Evolutionary conservation across 2,797 vertebrate species (phyloP), one percentile per base, ranked within the genome.

Genomic region (Anniella stebbinsi): DNA sequence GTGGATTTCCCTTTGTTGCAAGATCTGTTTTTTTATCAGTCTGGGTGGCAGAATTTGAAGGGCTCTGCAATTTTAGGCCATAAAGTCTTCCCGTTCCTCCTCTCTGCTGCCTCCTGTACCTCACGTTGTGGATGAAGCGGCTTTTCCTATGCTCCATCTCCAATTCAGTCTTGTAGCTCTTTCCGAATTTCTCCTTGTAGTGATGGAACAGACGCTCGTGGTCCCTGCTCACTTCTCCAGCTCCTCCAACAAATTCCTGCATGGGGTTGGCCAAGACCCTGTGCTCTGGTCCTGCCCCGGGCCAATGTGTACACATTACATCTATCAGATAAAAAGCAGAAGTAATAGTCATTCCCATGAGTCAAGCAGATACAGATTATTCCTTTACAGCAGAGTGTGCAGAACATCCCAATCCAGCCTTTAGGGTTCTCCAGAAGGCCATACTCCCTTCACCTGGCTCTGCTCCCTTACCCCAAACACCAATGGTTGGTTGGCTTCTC

Each of bases 231-330:
- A 80, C 87, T 0, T 97, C 96, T 0, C 96, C 95, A 0, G 17
- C 51, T 7, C 2, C 72, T 93, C 97, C 96, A 91, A 98, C 95
- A 23, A 98, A 96, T 82, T 98, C 98, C 91, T 97, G 97, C 97
- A 98, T 97, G 5, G 98, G 98, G 95, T 98, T 98, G 91, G 97
- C 98, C 94, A 98, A 30, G 87, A 98, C 89, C 87, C 94, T 94
- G 60, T 98, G 97, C 93, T 98, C 98, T 60, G 91, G 92, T 28
- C 94, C 28, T 1, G 54, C 41, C 0, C 2, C 0, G 0, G 94
- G 93, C 95, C 94, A 94, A 54, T 92, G 84, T 57, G 87, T 36
- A 0, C 95, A 95, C 36, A 84, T 91, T 21, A 95, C 83, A 70
- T 91, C 95, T 95, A 85, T n/a, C 28, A 84, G 25, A 23, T n/a